Percentiles rank a stretch among this genome's conserved stretches.
phyloP scores from a whole-genome alignment of 2,888 invertebrate species.

The Octodonta nipae region DNA sequence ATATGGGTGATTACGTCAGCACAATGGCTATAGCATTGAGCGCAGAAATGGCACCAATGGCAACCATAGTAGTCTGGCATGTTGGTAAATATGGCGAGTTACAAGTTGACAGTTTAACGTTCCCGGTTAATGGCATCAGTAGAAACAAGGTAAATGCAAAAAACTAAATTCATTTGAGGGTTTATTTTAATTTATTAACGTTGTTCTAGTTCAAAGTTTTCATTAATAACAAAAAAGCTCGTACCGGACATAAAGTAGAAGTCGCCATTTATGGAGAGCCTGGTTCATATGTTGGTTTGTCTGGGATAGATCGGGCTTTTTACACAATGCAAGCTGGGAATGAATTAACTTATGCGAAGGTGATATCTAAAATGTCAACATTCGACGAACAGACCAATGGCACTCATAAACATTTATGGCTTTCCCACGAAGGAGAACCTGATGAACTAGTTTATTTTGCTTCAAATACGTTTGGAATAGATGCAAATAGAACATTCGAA shows the following conservation, averaged over 20 bases:
- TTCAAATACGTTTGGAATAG: conserved; percentile 68
- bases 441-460: conserved; percentile 79
- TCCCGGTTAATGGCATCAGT: conserved; percentile 90
- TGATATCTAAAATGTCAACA: conserved; percentile 73
- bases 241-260: conserved; percentile 85
- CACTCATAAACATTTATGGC: conserved; percentile 70
- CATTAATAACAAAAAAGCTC: conserved; percentile 85
- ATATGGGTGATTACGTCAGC: conserved; percentile 62
- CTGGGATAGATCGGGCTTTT: conserved; percentile 78
- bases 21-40: conserved; percentile 73
- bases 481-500: conserved; percentile 87
- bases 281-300: conserved; percentile 84
- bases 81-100: conserved; percentile 71
- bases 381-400: conserved; percentile 75
- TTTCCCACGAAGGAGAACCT: conserved; percentile 71
- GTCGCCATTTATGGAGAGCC: conserved; percentile 88
- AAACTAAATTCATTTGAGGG: background rate
- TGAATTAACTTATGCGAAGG: conserved; percentile 74
- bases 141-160: conserved; percentile 63
- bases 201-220: conserved; percentile 57
- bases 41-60: conserved; percentile 84
- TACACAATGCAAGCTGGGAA: conserved; percentile 89
- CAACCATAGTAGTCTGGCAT: conserved; percentile 81
- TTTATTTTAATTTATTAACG: background rate
- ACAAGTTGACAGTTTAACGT: conserved; percentile 85